Evolutionary conservation across 2,113 vertebrate species (phyloP).

Genomic region (Benitochromis conjunctus): DNA sequence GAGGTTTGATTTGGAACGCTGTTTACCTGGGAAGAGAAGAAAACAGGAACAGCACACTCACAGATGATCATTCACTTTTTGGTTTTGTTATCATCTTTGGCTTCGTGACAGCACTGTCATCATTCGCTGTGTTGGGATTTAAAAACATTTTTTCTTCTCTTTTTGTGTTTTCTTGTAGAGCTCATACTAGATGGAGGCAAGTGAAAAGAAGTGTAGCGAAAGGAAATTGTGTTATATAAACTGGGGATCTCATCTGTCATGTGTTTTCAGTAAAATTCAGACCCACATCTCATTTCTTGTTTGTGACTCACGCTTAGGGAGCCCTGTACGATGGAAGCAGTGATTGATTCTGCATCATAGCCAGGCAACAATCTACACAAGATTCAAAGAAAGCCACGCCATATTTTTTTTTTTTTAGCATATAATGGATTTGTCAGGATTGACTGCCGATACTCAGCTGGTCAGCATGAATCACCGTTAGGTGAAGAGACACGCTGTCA

Average conservation of each 20-base stretch:
- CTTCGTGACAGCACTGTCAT: background rate
- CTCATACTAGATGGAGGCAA: background rate
- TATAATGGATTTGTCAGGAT: background rate
- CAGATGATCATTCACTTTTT: background rate
- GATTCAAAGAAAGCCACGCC: background rate
- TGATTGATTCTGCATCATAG: background rate
- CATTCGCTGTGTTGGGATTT: background rate
- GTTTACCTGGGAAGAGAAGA: constrained; percentile 51
- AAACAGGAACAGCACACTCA: background rate
- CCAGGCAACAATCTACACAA: background rate
- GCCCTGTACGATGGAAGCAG: background rate
- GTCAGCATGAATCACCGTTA: constrained; percentile 18
- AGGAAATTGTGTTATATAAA: background rate
- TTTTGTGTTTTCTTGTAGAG: background rate
- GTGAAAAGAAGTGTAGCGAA: background rate
- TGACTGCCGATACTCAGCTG: background rate
- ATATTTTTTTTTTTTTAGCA: background rate
- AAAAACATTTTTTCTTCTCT: background rate
- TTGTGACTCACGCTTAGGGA: background rate
- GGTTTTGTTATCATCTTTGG: background rate
- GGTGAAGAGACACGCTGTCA: background rate
- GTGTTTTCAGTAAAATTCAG: constrained; percentile 11
- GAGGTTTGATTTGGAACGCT: constrained; percentile 9
- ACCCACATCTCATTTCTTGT: background rate
- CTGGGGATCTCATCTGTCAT: background rate